A percentile compares a stretch with the other conserved stretches of the same genome.
Evolutionary conservation across 2,888 invertebrate species (phyloP).

Genomic region (Gisinianus flammeolus): DNA sequence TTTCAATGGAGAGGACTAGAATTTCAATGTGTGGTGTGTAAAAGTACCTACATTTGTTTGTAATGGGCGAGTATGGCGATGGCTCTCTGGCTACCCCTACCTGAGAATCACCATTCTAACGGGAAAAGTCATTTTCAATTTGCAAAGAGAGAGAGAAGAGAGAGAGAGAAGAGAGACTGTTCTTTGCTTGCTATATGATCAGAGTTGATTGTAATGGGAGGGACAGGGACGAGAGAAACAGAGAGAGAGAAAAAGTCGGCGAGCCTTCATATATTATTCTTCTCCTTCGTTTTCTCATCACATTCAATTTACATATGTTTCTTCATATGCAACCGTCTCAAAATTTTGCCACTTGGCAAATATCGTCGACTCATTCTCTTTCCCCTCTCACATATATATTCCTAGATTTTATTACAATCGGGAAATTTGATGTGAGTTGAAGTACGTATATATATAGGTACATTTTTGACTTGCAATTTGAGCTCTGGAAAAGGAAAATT

Average conservation of each 20-base stretch:
- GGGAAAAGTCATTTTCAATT: conserved; percentile 38
- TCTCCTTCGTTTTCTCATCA: too few relatives aligned
- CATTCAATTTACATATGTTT: too few relatives aligned
- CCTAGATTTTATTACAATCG: background rate
- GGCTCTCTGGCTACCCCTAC: conserved; percentile 17
- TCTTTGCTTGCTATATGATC: background rate
- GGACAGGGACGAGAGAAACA: background rate
- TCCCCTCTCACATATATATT: background rate
- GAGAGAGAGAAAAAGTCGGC: conserved; percentile 1
- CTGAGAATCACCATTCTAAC: conserved; percentile 32
- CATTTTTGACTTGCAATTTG: too few relatives aligned
- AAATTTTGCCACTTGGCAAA: conserved; percentile 4
- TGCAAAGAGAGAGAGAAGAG: too few relatives aligned
- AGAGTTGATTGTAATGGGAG: background rate
- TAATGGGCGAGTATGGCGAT: conserved; percentile 19
- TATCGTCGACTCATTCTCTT: background rate
- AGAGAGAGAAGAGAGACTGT: too few relatives aligned
- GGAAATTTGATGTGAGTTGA: background rate
- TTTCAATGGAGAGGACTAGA: background rate
- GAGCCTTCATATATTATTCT: too few relatives aligned
- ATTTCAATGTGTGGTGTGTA: background rate
- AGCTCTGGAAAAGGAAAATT: too few relatives aligned
- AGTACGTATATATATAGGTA: too few relatives aligned
- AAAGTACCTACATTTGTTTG: conserved; percentile 13
- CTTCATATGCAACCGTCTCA: too few relatives aligned